Percentiles rank a stretch among this genome's conserved stretches.
These are phyloP conservation scores for Ariopsis seemanni DNA, from an alignment of 2,113 vertebrate genomes.

Conservation along the genomic window DNA sequence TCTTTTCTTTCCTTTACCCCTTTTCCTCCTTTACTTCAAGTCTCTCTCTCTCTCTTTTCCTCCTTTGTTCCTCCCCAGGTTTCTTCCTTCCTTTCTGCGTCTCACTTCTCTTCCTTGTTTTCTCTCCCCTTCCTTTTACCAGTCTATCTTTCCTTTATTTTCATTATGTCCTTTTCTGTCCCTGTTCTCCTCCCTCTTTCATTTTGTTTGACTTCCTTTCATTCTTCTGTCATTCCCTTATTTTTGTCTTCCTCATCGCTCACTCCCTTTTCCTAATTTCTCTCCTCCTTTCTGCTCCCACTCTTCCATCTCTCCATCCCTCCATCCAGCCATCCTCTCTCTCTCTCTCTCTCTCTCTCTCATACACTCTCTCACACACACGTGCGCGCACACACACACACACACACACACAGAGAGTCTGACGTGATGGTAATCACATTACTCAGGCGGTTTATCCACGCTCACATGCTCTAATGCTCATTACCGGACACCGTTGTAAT, in stretches of 20 bases:
- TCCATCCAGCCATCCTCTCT: background rate
- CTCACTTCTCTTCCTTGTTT: background rate
- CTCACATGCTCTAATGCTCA: conserved; percentile 37
- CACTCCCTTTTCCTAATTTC: background rate
- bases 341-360: background rate
- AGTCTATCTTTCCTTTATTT: background rate
- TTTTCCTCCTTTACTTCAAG: background rate
- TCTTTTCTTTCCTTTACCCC: background rate
- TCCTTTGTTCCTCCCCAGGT: background rate
- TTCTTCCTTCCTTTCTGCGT: background rate
- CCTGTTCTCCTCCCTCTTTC: background rate
- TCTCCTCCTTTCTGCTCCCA: background rate
- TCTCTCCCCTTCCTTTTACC: background rate
- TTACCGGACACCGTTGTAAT: conserved; percentile 28
- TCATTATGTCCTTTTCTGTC: background rate
- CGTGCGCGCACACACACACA: too few species aligned
- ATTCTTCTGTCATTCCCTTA: background rate
- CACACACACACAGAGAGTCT: background rate
- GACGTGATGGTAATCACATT: conserved; percentile 46
- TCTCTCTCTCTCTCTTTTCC: background rate
- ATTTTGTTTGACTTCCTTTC: background rate
- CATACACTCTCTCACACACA: background rate
- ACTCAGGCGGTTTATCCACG: conserved; percentile 37
- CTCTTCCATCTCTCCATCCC: background rate
- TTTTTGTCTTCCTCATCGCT: background rate